Evolutionary conservation across 2,113 vertebrate species (phyloP), one percentile per base, ranked within the genome.

Genomic region (Phylloscopus trochiloides): DNA sequence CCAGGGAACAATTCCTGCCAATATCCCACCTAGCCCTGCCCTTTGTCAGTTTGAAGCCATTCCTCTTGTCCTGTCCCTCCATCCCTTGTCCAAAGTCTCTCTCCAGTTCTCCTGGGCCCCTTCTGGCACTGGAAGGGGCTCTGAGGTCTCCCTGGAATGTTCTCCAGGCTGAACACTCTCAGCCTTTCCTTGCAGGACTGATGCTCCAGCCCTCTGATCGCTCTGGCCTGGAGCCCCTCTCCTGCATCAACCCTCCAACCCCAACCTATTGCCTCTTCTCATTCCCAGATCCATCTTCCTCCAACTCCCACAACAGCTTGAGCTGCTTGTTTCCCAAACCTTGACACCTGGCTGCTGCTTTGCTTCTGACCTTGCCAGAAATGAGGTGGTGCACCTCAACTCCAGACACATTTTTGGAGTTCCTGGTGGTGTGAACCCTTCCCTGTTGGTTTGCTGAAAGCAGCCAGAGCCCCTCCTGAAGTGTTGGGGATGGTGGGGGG

Each of bases 1-100:
- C 0, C 9, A 31, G 20, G 14, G 38, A 40, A 3, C 0, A 40
- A 40, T 42, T 75, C 4, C 40, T 47, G 2, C n/a, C 14, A 16
- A 3, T 2, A 31, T 48, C 40, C 47, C 11, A 31, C 10, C 62
- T 1, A 31, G 0, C 19, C 5, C 24, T 45, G 20, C 4, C n/a
- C 17, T 75, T 0, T 61, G 7, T 0, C 54, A 34, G 1, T 68
- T 2, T 1, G 7, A 82, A 82, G 3, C 28, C n/a, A 54, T 54
- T 89, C 17, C 9, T 0, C 0, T 0, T 45, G 19, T 31, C 9
- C 20, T 75, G 29, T 40, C 54, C 0, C 25, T 82, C 61, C 54
- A 47, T 14, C 6, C 9, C 13, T 21, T 34, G 4, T 82, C 24
- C 38, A 2, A 0, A 34, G n/a, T 40, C 47, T 3, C 45, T 89